Evolutionary conservation across 2,888 invertebrate genomes (phyloP).

Genomic region (Meganola albula): DNA sequence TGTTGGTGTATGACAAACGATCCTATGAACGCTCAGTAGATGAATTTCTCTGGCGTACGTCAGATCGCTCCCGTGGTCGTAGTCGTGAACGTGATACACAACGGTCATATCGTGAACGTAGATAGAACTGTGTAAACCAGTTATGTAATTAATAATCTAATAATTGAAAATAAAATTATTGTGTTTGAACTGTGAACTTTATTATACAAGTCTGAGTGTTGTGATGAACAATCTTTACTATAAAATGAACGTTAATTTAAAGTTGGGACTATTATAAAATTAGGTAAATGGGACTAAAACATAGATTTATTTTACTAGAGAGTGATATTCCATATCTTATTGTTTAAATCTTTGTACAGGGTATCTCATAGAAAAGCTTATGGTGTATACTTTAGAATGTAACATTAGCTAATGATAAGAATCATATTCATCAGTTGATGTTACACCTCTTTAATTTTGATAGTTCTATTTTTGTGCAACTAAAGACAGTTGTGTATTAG

Average conservation of each 20-base stretch:
- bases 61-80: conserved; percentile 80
- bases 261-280: conserved; percentile 21
- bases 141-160: conserved; percentile 60
- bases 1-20: conserved; percentile 82
- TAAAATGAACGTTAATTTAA: conserved; percentile 28
- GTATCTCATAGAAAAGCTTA: conserved; percentile 13
- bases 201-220: conserved; percentile 61
- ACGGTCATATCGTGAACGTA: conserved; percentile 79
- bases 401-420: conserved; percentile 14
- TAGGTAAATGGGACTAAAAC: conserved; percentile 22
- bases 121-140: conserved; percentile 58
- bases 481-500: conserved; percentile 33
- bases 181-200: conserved; percentile 76
- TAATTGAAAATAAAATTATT: conserved; percentile 64
- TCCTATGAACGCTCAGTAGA: conserved; percentile 93
- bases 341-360: conserved; percentile 22
- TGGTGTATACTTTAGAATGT: conserved; percentile 18
- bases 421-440: conserved; percentile 11
- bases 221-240: conserved; percentile 51
- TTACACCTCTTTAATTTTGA: conserved; percentile 8
- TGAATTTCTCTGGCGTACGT: conserved; percentile 90
- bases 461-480: conserved; percentile 27
- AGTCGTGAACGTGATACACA: conserved; percentile 77
- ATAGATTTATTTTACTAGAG: conserved; percentile 19
- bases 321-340: conserved; percentile 14